Conservation (phyloP, 1,140 invertebrate species). For the Cecropterus lyciades region DNA sequence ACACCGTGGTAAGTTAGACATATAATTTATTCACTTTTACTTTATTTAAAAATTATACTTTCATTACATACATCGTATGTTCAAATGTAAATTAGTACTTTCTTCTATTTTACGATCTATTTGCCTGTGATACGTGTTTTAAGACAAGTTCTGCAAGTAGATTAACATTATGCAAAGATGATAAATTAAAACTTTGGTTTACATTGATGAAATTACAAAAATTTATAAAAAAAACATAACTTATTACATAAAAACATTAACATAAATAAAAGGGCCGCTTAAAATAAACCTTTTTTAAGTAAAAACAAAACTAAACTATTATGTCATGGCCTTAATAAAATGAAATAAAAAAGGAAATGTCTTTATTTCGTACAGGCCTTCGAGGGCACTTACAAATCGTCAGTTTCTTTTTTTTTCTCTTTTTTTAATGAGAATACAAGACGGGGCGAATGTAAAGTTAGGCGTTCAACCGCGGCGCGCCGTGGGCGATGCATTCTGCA, state of each 20-base stretch:
- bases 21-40: constrained; percentile 23
- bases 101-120: not conserved
- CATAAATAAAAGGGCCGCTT: too few species aligned
- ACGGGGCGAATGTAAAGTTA: constrained; percentile 38
- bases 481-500: constrained; percentile 49
- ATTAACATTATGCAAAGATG: too few species aligned
- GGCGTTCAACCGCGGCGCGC: constrained; percentile 36
- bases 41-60: constrained; percentile 16
- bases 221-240: not conserved
- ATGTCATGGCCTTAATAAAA: too few species aligned
- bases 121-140: not conserved
- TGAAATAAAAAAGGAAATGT: too few species aligned
- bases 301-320: too few species aligned
- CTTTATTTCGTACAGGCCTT: too few species aligned
- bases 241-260: too few species aligned
- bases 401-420: too few species aligned
- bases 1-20: constrained; percentile 9
- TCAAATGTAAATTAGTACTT: not conserved
- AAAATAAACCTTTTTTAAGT: too few species aligned
- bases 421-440: constrained; percentile 10
- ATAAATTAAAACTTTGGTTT: not conserved
- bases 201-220: not conserved
- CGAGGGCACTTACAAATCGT: too few species aligned
- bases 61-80: not conserved
- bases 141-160: too few species aligned